Evolutionary conservation across 2,797 vertebrate genomes (phyloP).

Genomic region (Coracias cyanogaster): DNA sequence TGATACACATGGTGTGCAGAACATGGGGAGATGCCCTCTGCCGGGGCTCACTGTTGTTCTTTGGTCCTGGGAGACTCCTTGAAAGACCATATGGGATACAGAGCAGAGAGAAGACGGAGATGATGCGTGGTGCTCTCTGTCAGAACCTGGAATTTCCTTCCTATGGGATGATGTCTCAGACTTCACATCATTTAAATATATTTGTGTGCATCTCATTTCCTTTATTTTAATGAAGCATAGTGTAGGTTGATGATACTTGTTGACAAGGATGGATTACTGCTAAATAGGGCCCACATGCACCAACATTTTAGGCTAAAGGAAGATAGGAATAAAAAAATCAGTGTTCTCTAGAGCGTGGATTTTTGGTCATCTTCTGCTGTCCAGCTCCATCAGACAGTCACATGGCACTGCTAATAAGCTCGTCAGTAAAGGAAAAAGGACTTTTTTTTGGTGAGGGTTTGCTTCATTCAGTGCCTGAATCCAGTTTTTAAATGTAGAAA

Average conservation of each 20-base stretch:
- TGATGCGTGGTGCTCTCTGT: neutral
- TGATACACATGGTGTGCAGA: neutral
- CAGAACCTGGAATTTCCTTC: constrained; percentile 50
- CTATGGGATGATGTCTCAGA: neutral
- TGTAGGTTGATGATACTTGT: neutral
- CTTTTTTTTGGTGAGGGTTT: neutral
- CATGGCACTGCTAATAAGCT: neutral
- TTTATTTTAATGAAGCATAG: neutral
- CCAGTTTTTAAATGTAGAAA: neutral
- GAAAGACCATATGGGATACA: neutral
- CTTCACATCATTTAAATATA: neutral
- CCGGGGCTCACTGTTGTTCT: neutral
- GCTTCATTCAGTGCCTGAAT: neutral
- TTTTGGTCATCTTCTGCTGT: neutral
- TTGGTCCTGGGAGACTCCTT: neutral
- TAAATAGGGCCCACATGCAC: constrained; percentile 31
- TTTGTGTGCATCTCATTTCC: constrained; percentile 62
- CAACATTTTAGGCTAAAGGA: neutral
- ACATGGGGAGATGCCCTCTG: neutral
- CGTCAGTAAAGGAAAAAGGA: neutral
- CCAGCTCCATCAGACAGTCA: neutral
- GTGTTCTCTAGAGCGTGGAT: neutral
- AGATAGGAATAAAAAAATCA: neutral
- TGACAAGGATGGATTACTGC: constrained; percentile 8
- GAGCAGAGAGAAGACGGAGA: neutral